Conservation (phyloP, 2,888 invertebrate species). For the Patella caerulea region DNA sequence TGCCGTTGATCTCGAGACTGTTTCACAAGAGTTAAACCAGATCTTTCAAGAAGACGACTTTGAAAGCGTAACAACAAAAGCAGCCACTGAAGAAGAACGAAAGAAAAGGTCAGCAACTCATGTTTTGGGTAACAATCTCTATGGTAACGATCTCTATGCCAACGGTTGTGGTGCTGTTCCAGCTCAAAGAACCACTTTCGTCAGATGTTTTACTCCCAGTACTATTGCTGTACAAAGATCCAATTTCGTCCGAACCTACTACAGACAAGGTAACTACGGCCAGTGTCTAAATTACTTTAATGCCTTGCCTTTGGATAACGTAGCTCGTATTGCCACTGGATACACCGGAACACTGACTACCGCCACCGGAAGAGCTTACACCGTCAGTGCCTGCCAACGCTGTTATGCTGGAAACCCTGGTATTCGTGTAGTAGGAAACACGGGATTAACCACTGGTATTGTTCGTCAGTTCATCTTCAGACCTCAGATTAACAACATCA, state of each 20-base stretch:
- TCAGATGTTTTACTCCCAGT: not conserved
- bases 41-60: no score
- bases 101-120: not conserved
- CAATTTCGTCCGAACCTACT: not conserved
- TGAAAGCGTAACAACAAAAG: no score
- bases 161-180: not conserved
- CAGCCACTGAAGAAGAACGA: not conserved
- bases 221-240: not conserved
- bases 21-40: no score
- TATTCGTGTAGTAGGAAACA: not conserved
- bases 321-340: not conserved
- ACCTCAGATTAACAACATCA: no score
- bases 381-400: not conserved
- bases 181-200: not conserved
- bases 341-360: not conserved
- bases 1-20: no score
- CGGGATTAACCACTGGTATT: not conserved
- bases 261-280: not conserved
- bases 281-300: not conserved
- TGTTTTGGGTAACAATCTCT: not conserved
- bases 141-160: not conserved
- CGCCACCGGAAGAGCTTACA: not conserved
- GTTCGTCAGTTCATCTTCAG: not conserved
- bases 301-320: not conserved
- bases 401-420: slow-evolving; percentile 3